Base-by-base conservation (phyloP, 2,888 invertebrate genomes). In the Mystacides longicornis region DNA sequence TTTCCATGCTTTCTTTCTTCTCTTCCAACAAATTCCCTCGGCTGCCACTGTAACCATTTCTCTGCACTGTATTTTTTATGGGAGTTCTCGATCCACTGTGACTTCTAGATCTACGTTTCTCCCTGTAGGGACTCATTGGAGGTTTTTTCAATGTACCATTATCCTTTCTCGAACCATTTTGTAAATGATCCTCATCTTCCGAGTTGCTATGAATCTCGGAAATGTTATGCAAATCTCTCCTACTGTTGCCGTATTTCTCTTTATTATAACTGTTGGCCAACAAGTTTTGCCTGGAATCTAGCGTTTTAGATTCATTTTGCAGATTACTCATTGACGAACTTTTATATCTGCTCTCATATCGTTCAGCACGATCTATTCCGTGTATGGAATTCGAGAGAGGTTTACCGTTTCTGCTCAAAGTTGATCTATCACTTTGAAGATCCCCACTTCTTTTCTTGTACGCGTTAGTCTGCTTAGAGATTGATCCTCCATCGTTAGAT, bases 401-500 rank as follows among this genome's bases (percentile, higher is more conserved):
- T 61, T 58, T 58, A 2, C 50, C 53, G 11, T 56, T 54, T 33
- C 52, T 55, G 18, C 31, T 57, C n/a, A 59, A 20, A 16, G 54
- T 54, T 16, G 27, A 49, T 18, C 55, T 58, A 4, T 49, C 47
- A 18, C 20, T 47, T 2, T 33, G 31, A 18, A 27, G 50, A 23
- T 51, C 53, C 18, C 49, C 48, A n/a, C 55, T 20, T 11, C 57
- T 50, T 45, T 76, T 76, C 7, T 74, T 64, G 2, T 76, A 60
- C 2, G 55, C 59, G 4, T 56, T 54, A 31, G 52, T 48, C n/a
- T 53, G 47, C 22, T 59, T 56, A 19, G 56, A 56, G 23, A 50
- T 47, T 19, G 64, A 71, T 61, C 75, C 65, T 60, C 81, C 81
- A 22, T 77, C 78, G 67, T 83, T 83, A 11, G 89, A 88, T 64